Evolutionary conservation across 2,797 vertebrate genomes (phyloP).

Genomic region (Rhinophrynus dorsalis): DNA sequence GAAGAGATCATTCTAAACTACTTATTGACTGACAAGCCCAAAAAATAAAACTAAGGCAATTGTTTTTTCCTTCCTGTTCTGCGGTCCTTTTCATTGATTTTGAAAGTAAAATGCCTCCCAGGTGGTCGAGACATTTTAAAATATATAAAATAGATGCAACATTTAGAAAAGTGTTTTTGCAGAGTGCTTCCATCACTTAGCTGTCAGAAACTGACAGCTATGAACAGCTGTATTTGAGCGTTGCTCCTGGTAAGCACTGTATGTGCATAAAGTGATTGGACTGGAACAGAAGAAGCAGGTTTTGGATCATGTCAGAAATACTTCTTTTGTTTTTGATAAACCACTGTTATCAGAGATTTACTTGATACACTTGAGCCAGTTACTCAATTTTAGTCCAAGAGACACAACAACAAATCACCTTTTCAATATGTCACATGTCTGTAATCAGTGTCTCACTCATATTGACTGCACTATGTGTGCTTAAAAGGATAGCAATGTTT

Average conservation of each 20-base stretch:
- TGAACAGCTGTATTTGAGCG: conserved; percentile 17
- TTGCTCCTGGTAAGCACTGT: not conserved
- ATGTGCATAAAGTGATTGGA: not conserved
- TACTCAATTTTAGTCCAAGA: no score
- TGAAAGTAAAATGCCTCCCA: conserved; percentile 45
- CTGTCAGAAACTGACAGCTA: conserved; percentile 24
- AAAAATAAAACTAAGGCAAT: conserved; percentile 53
- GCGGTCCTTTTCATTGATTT: conserved; percentile 54
- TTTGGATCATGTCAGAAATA: not conserved
- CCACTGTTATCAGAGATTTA: no score
- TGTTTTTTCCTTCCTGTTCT: conserved; percentile 49
- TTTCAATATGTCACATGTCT: no score
- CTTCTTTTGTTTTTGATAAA: no score
- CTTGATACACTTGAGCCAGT: no score
- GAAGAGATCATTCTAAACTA: conserved; percentile 45
- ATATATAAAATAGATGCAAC: conserved; percentile 19
- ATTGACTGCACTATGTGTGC: no score
- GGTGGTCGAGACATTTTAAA: conserved; percentile 47
- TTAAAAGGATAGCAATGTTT: no score
- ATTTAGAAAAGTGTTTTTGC: conserved; percentile 29
- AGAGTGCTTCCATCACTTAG: conserved; percentile 33
- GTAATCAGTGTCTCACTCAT: no score
- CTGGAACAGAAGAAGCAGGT: not conserved
- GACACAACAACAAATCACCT: no score
- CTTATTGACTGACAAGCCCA: conserved; percentile 55